Evolutionary conservation across 1,140 invertebrate genomes (phyloP).

Genomic region (Neelides sp.): DNA sequence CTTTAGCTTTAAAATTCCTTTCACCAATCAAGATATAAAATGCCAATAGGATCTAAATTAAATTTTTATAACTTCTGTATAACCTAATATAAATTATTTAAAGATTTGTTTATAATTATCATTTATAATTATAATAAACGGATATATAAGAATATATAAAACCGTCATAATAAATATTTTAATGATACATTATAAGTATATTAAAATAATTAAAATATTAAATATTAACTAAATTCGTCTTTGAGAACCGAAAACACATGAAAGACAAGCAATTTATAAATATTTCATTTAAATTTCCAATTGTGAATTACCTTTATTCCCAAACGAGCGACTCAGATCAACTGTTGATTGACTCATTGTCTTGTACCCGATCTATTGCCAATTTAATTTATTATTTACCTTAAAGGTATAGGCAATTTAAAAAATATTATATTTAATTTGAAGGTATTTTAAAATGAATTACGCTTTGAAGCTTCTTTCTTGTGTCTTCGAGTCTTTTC

Average conservation of each 20-base stretch:
- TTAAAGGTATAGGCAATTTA: not conserved
- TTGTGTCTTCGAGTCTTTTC: conserved; percentile 71
- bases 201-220: too few species aligned
- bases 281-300: conserved; percentile 3
- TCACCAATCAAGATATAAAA: too few species aligned
- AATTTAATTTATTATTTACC: conserved; percentile 2
- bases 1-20: too few species aligned
- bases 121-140: too few species aligned
- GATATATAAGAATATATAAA: conserved; percentile 14
- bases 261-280: conserved; percentile 11
- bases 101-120: too few species aligned
- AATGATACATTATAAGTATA: not conserved
- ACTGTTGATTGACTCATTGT: conserved; percentile 30
- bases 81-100: too few species aligned
- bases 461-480: conserved; percentile 75
- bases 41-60: too few species aligned
- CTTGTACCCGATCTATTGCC: conserved; percentile 30
- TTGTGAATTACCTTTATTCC: conserved; percentile 23
- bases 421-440: not conserved
- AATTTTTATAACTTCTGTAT: too few species aligned
- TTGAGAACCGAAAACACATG: too few species aligned
- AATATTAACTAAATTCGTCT: too few species aligned
- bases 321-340: conserved; percentile 22
- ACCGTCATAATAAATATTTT: not conserved
- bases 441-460: conserved; percentile 35